Base-by-base conservation (phyloP, 2,797 vertebrate genomes). In the Lagorchestes hirsutus region DNA sequence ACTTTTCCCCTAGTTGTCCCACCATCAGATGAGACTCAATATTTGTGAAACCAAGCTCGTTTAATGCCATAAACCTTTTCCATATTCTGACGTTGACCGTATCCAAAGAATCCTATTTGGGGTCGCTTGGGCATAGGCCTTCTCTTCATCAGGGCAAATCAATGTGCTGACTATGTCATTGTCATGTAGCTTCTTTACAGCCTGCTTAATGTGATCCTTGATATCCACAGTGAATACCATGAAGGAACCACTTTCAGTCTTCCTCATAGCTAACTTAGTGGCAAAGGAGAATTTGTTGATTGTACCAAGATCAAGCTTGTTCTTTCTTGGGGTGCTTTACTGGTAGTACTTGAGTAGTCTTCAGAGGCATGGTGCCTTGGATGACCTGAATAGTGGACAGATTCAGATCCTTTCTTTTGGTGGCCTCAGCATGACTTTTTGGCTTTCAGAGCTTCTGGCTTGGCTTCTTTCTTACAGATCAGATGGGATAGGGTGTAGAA, bases 391-490 rank as follows among this genome's bases (percentile, higher is more conserved):
- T 46, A 82, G 74, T 11, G 9, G 74, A 9, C 22, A 82, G 22
- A 27, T 82, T 82, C 40, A 82, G 74, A 82, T 46, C 40, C 40
- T 74, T 5, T 74, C n/a, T 40, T 24, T 46, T 46, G 22, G 74
- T 11, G 74, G 22, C 57, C 82, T 96, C 24, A 93, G 55, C 93
- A 95, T 57, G 14, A 74, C 91, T 91, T 82, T 46, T 92, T 3
- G 1, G 59, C 94, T 95, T 96, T 90, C 62, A 95, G 18, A 93
- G 87, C n/a, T 55, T 94, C 74, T 82, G 74, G 18, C 9, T 82
- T 46, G 22, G 40, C 74, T 82, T 82, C 18, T 82, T 82, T 46
- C 40, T 82, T 82, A 40, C 74, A 46, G 22, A 8, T 82, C 8
- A 1, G 74, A 46, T 10, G 12, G 18, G n/a, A 2, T 40, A n/a